These are phyloP conservation scores for Agapornis roseicollis DNA, from an alignment of 2,113 vertebrate genomes.

Conservation along the genomic window DNA sequence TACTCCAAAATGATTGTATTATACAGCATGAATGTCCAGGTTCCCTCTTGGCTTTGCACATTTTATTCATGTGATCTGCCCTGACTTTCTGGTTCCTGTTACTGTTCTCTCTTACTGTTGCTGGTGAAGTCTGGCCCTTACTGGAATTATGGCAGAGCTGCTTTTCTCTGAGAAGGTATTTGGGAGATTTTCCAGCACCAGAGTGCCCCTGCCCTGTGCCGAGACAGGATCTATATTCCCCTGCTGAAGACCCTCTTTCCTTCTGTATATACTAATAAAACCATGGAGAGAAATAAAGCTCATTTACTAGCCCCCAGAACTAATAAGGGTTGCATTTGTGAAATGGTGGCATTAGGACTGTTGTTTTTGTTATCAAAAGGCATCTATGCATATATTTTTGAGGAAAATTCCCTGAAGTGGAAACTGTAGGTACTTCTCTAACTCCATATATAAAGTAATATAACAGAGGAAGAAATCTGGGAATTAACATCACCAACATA, in stretches of 20 bases:
- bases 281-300: background rate
- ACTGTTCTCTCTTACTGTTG: background rate
- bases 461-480: background rate
- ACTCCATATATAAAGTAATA: background rate
- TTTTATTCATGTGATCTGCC: slow-evolving; percentile 20
- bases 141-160: background rate
- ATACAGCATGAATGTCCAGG: background rate
- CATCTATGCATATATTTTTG: background rate
- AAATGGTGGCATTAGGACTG: background rate
- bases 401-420: slow-evolving; percentile 22
- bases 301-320: background rate
- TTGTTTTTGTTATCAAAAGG: background rate
- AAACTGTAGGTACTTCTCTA: background rate
- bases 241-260: background rate
- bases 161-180: background rate
- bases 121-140: background rate
- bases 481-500: background rate
- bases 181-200: background rate
- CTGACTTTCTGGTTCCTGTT: slow-evolving; percentile 15
- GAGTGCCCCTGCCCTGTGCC: background rate
- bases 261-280: background rate
- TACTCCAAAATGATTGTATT: background rate
- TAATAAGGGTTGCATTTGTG: background rate
- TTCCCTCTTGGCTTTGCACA: background rate
- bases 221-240: background rate